A percentile compares a stretch with the other conserved stretches of the same genome.
Conservation (phyloP, 1,140 invertebrate genomes). For the Hetaerina americana region DNA sequence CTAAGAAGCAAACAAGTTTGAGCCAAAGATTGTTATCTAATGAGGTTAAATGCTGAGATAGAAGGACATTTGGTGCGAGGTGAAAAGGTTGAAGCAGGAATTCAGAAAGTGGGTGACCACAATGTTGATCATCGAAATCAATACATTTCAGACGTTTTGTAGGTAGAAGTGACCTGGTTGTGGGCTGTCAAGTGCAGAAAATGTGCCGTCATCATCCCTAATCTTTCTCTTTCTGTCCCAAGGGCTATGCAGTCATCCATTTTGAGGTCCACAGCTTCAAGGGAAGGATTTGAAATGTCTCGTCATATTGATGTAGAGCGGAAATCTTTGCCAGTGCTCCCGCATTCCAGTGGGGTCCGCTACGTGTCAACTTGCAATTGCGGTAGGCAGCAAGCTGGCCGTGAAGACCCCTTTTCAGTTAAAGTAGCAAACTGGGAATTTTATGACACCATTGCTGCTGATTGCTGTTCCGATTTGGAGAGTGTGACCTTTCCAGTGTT, state of each 20-base stretch:
- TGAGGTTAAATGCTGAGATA: too few species aligned
- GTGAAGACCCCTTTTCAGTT: constrained; percentile 81
- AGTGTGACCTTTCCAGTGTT: constrained; percentile 68
- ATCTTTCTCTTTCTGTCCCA: too few species aligned
- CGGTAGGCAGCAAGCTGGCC: constrained; percentile 63
- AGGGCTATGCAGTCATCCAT: not conserved
- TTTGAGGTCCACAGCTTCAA: not conserved
- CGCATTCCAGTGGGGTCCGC: constrained; percentile 66
- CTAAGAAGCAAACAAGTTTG: too few species aligned
- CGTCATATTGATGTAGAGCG: not conserved
- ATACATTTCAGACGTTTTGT: too few species aligned
- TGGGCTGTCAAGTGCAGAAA: too few species aligned
- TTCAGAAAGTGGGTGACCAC: too few species aligned
- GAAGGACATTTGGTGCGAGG: too few species aligned
- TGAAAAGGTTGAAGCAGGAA: too few species aligned
- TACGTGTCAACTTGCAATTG: constrained; percentile 84
- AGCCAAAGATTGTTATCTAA: too few species aligned
- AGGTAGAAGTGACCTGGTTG: too few species aligned
- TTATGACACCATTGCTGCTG: constrained; percentile 58
- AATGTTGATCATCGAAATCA: too few species aligned
- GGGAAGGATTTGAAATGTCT: not conserved
- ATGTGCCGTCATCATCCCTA: too few species aligned
- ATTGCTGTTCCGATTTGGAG: constrained; percentile 57
- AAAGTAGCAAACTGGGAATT: constrained; percentile 77
- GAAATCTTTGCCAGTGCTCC: constrained; percentile 29